Conservation (phyloP, 2,797 vertebrate genomes). For the Moxostoma hubbsi region DNA sequence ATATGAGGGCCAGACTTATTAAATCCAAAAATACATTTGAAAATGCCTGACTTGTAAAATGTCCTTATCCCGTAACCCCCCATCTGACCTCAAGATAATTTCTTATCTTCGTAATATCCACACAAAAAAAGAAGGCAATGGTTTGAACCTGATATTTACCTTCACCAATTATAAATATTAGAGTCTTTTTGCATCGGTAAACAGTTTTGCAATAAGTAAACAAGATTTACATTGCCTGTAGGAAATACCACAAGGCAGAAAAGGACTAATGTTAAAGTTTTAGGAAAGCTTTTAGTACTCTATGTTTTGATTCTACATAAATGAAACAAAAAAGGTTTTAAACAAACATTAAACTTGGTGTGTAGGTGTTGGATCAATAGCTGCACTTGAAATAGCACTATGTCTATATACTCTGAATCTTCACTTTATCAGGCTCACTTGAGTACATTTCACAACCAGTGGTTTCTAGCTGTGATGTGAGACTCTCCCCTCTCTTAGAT, state of each 20-base stretch:
- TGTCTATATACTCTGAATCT: conserved; percentile 37
- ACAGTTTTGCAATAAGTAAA: not conserved
- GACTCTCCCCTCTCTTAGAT: not conserved
- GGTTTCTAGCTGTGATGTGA: conserved; percentile 36
- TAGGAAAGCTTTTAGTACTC: not conserved
- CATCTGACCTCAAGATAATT: too few relatives aligned
- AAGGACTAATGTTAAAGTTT: too few relatives aligned
- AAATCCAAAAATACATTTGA: conserved; percentile 18
- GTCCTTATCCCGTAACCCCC: too few relatives aligned
- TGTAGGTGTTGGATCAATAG: not conserved
- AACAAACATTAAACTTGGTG: conserved; percentile 19
- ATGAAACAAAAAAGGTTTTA: not conserved
- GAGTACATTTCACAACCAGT: conserved; percentile 33
- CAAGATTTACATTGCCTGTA: too few relatives aligned
- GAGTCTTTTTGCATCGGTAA: not conserved
- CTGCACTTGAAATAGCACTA: conserved; percentile 22
- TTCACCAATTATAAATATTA: conserved; percentile 11
- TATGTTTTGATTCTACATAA: too few relatives aligned
- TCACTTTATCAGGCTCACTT: not conserved
- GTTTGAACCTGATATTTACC: not conserved
- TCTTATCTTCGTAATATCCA: too few relatives aligned
- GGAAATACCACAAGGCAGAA: too few relatives aligned
- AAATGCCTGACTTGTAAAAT: too few relatives aligned
- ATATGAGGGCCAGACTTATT: conserved; percentile 9
- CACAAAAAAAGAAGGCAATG: too few relatives aligned